These are phyloP conservation scores for Drosophila lutescens DNA, from an alignment of 2,888 invertebrate genomes.

Conservation along the genomic window DNA sequence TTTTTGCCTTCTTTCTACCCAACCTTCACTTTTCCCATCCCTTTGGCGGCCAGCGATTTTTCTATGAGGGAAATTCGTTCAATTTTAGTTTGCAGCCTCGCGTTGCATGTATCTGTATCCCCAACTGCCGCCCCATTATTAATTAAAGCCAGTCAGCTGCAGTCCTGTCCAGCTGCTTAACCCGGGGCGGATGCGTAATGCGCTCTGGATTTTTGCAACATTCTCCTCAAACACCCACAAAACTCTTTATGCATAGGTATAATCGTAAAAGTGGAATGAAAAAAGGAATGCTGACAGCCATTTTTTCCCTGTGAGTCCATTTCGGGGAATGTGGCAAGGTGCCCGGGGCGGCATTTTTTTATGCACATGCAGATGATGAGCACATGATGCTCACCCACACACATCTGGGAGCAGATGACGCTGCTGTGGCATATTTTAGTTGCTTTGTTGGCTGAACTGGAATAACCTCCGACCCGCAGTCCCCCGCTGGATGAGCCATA, in stretches of 20 bases:
- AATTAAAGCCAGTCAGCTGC: conserved; percentile 57
- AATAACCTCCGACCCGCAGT: conserved; percentile 5
- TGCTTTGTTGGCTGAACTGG: conserved; percentile 48
- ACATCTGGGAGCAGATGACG: conserved; percentile 14
- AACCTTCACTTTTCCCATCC: neutral
- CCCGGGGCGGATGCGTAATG: conserved; percentile 54
- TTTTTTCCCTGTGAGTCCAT: conserved; percentile 17
- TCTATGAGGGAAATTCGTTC: conserved; percentile 50
- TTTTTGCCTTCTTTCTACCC: conserved; percentile 30
- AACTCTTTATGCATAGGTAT: conserved; percentile 48
- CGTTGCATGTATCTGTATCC: neutral
- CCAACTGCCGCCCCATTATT: conserved; percentile 20
- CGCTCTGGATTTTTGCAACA: conserved; percentile 24
- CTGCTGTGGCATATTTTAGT: conserved; percentile 56
- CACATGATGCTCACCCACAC: conserved; percentile 30
- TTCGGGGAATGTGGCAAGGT: conserved; percentile 37
- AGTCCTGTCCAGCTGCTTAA: conserved; percentile 33
- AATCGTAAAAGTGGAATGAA: conserved; percentile 44
- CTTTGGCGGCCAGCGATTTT: conserved; percentile 44
- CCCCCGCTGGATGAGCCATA: conserved; percentile 47
- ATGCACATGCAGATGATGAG: conserved; percentile 43
- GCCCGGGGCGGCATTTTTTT: conserved; percentile 40
- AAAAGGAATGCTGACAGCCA: conserved; percentile 42
- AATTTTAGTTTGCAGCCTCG: conserved; percentile 30
- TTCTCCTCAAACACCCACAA: conserved; percentile 33